Percentiles rank a stretch among this genome's conserved stretches.
Evolutionary conservation across 2,888 invertebrate species (phyloP).

Genomic region (Acanthoscelides obtectus): DNA sequence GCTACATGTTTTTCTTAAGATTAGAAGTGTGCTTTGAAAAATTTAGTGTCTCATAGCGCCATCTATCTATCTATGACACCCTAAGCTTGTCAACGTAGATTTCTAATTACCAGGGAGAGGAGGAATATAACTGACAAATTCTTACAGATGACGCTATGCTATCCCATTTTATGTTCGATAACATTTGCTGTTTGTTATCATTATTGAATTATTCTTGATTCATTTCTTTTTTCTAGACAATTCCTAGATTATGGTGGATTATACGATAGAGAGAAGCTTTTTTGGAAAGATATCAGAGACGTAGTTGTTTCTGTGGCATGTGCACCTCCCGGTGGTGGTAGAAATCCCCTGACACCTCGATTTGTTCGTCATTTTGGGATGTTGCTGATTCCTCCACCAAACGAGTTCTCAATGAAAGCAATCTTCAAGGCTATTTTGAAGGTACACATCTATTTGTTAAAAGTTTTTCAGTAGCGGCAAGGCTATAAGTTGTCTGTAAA

Average conservation of each 20-base stretch:
- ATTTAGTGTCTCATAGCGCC: too few relatives aligned
- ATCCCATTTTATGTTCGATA: too few relatives aligned
- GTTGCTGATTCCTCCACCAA: conserved; percentile 78
- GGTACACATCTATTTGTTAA: not conserved
- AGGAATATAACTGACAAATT: too few relatives aligned
- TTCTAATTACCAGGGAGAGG: too few relatives aligned
- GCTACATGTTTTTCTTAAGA: too few relatives aligned
- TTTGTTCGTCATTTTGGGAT: conserved; percentile 87
- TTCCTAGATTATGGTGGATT: conserved; percentile 73
- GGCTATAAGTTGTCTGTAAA: too few relatives aligned
- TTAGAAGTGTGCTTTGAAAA: too few relatives aligned
- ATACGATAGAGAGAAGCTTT: conserved; percentile 82
- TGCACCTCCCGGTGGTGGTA: conserved; percentile 87
- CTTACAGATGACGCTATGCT: too few relatives aligned
- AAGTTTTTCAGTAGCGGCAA: too few relatives aligned
- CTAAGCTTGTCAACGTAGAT: too few relatives aligned
- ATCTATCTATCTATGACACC: too few relatives aligned
- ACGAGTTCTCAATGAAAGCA: conserved; percentile 66
- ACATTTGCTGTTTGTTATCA: too few relatives aligned
- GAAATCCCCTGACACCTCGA: conserved; percentile 77
- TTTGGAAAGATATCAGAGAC: conserved; percentile 84
- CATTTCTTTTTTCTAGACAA: conserved; percentile 52
- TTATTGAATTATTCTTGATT: not conserved
- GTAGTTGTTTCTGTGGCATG: conserved; percentile 80
- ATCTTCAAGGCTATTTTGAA: conserved; percentile 62